phyloP scores from a whole-genome alignment of 2,113 vertebrate species.

The Osmerus mordax region DNA sequence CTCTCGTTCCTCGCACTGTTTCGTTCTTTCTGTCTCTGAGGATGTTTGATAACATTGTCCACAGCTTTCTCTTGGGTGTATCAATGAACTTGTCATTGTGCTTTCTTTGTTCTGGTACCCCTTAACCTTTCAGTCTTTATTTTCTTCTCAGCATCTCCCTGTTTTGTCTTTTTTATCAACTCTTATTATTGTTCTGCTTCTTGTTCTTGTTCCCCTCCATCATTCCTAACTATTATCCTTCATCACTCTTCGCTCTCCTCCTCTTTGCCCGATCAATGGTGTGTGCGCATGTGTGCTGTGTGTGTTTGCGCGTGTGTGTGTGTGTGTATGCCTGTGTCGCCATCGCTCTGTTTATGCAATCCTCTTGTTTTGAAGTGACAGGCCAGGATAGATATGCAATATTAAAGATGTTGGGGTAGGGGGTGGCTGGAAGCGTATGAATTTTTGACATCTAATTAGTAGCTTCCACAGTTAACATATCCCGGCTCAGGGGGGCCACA shows the following conservation, averaged over 20 bases:
- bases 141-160: conserved; percentile 18
- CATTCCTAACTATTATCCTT: conserved; percentile 33
- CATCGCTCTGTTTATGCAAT: conserved; percentile 91
- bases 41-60: conserved; percentile 78
- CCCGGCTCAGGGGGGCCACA: conserved; percentile 86
- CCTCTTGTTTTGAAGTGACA: conserved; percentile 97
- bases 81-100: conserved; percentile 84
- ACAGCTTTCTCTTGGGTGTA: conserved; percentile 83
- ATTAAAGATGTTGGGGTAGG: conserved; percentile 82
- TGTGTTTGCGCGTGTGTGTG: not conserved
- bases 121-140: conserved; percentile 40
- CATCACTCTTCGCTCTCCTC: conserved; percentile 43
- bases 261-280: conserved; percentile 53
- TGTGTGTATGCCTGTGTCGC: conserved; percentile 70
- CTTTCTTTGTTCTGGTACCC: conserved; percentile 49
- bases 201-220: conserved; percentile 26
- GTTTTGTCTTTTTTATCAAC: not conserved
- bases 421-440: conserved; percentile 80
- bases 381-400: conserved; percentile 97
- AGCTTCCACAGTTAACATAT: conserved; percentile 95
- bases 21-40: conserved; percentile 58
- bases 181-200: conserved; percentile 4
- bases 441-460: conserved; percentile 99
- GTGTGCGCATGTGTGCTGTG: conserved; percentile 73
- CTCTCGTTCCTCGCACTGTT: conserved; percentile 1